Percentiles rank a stretch among this genome's conserved stretches.
These are phyloP conservation scores for Cryptotis parvus DNA, from an alignment of 2,113 vertebrate species.

Conservation along the genomic window DNA sequence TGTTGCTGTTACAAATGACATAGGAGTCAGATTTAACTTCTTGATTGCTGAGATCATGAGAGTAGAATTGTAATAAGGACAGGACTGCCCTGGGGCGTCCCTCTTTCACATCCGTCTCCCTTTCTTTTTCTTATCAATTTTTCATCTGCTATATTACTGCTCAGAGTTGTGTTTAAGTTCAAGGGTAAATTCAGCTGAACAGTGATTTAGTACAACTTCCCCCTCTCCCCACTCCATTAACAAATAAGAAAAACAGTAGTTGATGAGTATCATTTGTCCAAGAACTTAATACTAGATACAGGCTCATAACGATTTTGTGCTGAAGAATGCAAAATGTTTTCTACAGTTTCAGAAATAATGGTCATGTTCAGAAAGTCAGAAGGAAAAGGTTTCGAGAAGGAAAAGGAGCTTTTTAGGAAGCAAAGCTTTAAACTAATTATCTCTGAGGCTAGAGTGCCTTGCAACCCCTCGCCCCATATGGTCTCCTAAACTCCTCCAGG, in stretches of 20 bases:
- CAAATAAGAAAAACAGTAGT: not conserved
- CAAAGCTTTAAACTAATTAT: conserved; percentile 14
- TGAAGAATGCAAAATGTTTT: not conserved
- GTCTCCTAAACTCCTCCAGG: too few species aligned
- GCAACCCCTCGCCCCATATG: too few species aligned
- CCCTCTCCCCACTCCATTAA: not conserved
- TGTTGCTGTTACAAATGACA: not conserved
- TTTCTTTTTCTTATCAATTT: not conserved
- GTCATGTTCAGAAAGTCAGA: not conserved
- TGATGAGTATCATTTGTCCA: not conserved
- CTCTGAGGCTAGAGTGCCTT: too few species aligned
- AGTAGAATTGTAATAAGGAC: not conserved
- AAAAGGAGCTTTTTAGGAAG: not conserved
- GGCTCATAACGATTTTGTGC: not conserved
- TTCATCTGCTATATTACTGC: not conserved
- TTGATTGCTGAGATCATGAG: not conserved
- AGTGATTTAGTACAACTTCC: not conserved
- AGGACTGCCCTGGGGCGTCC: not conserved
- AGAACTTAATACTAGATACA: not conserved
- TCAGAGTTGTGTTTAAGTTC: conserved; percentile 13
- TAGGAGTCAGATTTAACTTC: not conserved
- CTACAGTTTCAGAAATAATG: not conserved
- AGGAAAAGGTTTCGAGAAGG: not conserved
- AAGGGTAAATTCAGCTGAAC: not conserved
- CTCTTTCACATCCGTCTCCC: not conserved